Evolutionary conservation across 2,797 vertebrate species (phyloP).

Genomic region (Acomys russatus): DNA sequence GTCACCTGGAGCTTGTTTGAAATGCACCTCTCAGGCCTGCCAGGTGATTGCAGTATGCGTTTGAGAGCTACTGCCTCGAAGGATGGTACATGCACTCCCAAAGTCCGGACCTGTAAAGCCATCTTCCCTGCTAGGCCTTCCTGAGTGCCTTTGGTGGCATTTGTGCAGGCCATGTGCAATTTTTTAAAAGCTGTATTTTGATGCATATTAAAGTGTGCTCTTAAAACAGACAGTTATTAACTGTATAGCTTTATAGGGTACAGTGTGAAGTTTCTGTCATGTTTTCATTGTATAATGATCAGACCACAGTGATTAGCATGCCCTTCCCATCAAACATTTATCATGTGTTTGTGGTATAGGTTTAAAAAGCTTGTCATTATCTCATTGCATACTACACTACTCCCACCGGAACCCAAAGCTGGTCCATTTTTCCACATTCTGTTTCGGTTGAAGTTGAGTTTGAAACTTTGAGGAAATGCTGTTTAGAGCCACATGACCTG

Average conservation of each 20-base stretch:
- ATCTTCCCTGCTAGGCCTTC: not conserved
- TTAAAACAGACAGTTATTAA: not conserved
- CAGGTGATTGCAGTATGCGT: not conserved
- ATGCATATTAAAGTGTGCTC: not conserved
- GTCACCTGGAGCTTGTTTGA: not conserved
- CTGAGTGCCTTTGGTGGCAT: not conserved
- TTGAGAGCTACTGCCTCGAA: not conserved
- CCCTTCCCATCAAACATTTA: not conserved
- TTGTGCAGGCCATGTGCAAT: not conserved
- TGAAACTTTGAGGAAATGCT: not conserved
- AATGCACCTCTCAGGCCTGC: not conserved
- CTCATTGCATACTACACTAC: not conserved
- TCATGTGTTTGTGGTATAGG: not conserved
- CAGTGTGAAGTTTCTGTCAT: not conserved
- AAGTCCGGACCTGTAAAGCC: not conserved
- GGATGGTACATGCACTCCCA: not conserved
- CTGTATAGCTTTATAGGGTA: not conserved
- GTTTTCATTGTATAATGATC: not conserved
- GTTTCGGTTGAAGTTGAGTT: constrained; percentile 20
- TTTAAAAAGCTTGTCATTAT: not conserved
- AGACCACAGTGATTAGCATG: not conserved
- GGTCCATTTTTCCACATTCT: not conserved
- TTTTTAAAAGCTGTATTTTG: not conserved
- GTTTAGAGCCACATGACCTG: not conserved
- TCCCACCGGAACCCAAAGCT: not conserved